These are phyloP conservation scores for Operophtera brumata DNA, from an alignment of 2,888 invertebrate genomes.

Conservation along the genomic window DNA sequence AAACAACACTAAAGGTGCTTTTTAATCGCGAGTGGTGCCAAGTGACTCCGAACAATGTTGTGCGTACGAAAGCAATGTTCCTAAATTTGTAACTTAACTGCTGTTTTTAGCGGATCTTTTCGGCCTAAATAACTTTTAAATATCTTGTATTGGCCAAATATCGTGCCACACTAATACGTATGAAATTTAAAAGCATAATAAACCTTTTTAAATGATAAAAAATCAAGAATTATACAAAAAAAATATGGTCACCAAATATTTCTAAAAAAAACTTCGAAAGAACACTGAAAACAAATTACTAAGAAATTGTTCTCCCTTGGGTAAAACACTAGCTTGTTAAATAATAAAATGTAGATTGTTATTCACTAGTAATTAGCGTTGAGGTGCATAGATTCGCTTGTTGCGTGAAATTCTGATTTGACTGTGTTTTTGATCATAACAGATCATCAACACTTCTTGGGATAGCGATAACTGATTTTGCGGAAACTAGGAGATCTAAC, in stretches of 20 bases:
- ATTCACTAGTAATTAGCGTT: conserved; percentile 43
- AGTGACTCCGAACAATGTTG: conserved; percentile 20
- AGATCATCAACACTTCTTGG: no score
- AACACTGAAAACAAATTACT: not conserved
- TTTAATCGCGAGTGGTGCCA: conserved; percentile 41
- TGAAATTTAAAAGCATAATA: not conserved
- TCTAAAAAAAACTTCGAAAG: no score
- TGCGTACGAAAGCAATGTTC: conserved; percentile 33
- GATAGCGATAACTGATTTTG: no score
- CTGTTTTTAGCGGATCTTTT: conserved; percentile 12
- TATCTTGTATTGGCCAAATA: conserved; percentile 35
- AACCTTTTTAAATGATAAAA: not conserved
- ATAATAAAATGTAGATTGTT: conserved; percentile 52
- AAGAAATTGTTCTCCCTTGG: conserved; percentile 2
- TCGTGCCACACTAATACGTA: conserved; percentile 31
- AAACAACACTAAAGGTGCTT: conserved; percentile 31
- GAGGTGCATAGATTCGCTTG: no score
- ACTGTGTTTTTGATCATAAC: no score
- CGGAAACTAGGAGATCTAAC: no score
- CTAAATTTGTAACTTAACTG: conserved; percentile 31
- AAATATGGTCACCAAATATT: no score
- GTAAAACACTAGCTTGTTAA: conserved; percentile 40
- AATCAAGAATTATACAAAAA: no score
- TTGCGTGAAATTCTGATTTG: no score
- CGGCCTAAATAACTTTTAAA: conserved; percentile 38